These are phyloP conservation scores for Sinohyriopsis cumingii DNA, from an alignment of 2,888 invertebrate species.

Conservation along the genomic window DNA sequence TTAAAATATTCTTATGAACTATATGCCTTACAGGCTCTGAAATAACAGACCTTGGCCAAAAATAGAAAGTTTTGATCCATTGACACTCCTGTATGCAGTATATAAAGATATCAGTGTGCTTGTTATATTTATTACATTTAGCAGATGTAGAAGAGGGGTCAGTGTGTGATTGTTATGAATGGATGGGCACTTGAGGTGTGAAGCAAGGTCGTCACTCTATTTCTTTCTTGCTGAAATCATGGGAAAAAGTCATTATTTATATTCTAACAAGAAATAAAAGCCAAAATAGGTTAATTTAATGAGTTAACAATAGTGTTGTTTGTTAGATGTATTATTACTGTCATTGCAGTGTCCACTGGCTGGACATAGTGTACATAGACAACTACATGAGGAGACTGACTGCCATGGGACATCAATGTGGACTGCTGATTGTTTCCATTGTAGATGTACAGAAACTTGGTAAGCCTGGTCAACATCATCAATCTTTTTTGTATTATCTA, in stretches of 20 bases:
- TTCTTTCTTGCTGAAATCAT: not conserved
- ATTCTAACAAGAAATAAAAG: too few species aligned
- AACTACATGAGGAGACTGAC: constrained; percentile 70
- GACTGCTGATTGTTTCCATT: constrained; percentile 75
- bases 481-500: not conserved
- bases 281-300: not conserved
- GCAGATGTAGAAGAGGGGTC: not conserved
- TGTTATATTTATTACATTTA: too few species aligned
- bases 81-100: too few species aligned
- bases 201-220: not conserved
- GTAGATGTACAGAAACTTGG: constrained; percentile 73
- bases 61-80: too few species aligned
- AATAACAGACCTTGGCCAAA: too few species aligned
- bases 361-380: constrained; percentile 59
- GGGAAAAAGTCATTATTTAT: too few species aligned
- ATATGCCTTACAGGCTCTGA: too few species aligned
- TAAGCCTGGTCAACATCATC: constrained; percentile 10
- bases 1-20: too few species aligned
- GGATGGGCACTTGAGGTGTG: too few species aligned
- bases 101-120: too few species aligned
- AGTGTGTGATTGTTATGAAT: too few species aligned
- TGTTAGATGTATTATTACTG: not conserved
- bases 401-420: constrained; percentile 78
- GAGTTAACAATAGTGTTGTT: constrained; percentile 6
- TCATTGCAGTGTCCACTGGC: constrained; percentile 60